Base-by-base conservation (phyloP, 1,140 invertebrate species). In the Holcopasites calliopsidis region DNA sequence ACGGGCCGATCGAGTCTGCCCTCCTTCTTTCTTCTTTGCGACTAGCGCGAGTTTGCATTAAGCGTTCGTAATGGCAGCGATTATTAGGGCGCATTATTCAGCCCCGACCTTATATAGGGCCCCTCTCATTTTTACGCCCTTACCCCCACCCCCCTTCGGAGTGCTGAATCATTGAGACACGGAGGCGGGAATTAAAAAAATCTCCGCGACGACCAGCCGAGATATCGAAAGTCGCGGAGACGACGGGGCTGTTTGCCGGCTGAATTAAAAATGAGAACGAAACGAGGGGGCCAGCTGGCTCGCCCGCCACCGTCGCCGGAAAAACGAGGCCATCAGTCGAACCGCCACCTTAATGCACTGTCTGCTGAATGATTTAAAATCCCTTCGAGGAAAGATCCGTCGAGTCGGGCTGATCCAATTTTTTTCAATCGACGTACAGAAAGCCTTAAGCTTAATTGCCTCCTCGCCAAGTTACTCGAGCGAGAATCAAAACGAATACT, bases 181-280 rank as follows among this genome's bases (percentile, higher is more conserved):
- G 79, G 60, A 85, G 82, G 50, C 76, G 78, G 80, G 87, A 91
- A 91, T 91, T 90, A 91, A 91, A 92, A 90, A 91, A 89, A 84
- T 83, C 86, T 87, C 81, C 61, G 70, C 80, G 76, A 68, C 64
- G 55, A 23, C 40, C 28, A n/a, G 55, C 31, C 55, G 60, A 64
- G 60, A 64, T 64, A 64, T 64, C 60, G 60, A 47, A 26, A 64
- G 33, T 58, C 55, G 21, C 85, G 68, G 66, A 76, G 66, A 66
- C 65, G 70, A 35, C 44, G 66, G 40, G 58, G 78, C 78, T 71
- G 87, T 91, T 91, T 90, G 88, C 83, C 80, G 82, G 87, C 76
- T 90, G 89, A 91, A 91, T 91, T 89, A 90, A 90, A 89, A 91
- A 91, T 90, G 88, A 91, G 86, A 44, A 74, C 62, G 88, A 82